Evolutionary conservation across 1,140 invertebrate genomes (phyloP).

Genomic region (Conus betulinus): DNA sequence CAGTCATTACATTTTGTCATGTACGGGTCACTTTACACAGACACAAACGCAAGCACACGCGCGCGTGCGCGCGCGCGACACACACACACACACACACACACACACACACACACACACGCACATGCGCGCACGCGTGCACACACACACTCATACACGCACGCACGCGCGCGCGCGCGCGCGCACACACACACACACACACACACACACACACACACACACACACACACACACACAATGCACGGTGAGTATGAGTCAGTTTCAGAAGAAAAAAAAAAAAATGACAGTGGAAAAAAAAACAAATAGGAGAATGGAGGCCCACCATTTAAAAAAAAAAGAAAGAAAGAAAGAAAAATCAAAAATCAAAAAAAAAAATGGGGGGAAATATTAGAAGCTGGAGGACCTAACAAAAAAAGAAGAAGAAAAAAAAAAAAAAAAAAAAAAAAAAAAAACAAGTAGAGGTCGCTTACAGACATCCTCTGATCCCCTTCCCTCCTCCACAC

Average conservation of each 20-base stretch:
- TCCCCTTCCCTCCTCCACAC: too few species aligned
- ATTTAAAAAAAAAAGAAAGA: too few species aligned
- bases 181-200: background rate
- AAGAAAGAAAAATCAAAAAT: too few species aligned
- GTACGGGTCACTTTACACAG: background rate
- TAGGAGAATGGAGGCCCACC: too few species aligned
- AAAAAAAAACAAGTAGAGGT: too few species aligned
- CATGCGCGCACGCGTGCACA: background rate
- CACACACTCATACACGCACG: background rate
- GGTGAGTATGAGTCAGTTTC: background rate
- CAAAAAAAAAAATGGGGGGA: too few species aligned
- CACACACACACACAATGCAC: background rate
- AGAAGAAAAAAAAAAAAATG: background rate
- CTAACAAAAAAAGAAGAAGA: too few species aligned
- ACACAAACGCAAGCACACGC: background rate
- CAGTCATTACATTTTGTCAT: too few species aligned
- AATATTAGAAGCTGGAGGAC: too few species aligned
- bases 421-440: too few species aligned
- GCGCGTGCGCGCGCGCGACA: background rate
- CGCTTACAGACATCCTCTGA: too few species aligned
- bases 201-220: background rate
- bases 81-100: background rate
- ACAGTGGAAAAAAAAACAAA: too few species aligned
- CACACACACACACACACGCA: background rate
- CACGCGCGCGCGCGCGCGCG: background rate